Percentiles rank a stretch among this genome's conserved stretches.
Evolutionary conservation across 2,888 invertebrate species (phyloP).

Genomic region (Cryptocheilus praepositus): DNA sequence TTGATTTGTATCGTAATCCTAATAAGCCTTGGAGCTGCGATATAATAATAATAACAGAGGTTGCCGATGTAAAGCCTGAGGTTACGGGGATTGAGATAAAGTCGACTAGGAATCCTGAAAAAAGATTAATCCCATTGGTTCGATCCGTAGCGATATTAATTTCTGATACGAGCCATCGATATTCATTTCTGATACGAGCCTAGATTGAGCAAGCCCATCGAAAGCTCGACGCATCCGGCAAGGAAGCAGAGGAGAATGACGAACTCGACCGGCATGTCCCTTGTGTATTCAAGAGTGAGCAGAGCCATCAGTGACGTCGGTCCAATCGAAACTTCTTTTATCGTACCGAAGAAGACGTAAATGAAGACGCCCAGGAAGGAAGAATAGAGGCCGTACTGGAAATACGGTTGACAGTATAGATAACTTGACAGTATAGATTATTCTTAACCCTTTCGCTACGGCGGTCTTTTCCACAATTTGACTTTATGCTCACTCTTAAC

Average conservation of each 20-base stretch:
- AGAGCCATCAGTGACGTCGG: conserved; percentile 96
- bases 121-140: not conserved
- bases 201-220: conserved; percentile 88
- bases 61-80: conserved; percentile 93
- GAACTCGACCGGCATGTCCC: conserved; percentile 82
- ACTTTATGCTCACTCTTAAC: too few species aligned
- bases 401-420: conserved; percentile 33
- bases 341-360: conserved; percentile 91
- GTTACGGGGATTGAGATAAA: conserved; percentile 94
- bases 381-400: conserved; percentile 91
- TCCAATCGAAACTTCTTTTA: conserved; percentile 91
- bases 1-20: conserved; percentile 84
- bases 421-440: too few species aligned
- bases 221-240: conserved; percentile 85
- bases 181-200: conserved; percentile 75
- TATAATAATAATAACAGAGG: conserved; percentile 91
- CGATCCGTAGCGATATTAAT: not conserved
- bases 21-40: conserved; percentile 88
- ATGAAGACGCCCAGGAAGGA: conserved; percentile 90
- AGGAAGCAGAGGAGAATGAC: conserved; percentile 86
- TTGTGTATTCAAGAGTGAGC: conserved; percentile 85
- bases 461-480: too few species aligned
- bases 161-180: conserved; percentile 76
- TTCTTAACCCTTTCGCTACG: too few species aligned
- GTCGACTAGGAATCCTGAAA: conserved; percentile 88